Base-by-base conservation (phyloP, 2,797 vertebrate species). In the Mastacembelus armatus region DNA sequence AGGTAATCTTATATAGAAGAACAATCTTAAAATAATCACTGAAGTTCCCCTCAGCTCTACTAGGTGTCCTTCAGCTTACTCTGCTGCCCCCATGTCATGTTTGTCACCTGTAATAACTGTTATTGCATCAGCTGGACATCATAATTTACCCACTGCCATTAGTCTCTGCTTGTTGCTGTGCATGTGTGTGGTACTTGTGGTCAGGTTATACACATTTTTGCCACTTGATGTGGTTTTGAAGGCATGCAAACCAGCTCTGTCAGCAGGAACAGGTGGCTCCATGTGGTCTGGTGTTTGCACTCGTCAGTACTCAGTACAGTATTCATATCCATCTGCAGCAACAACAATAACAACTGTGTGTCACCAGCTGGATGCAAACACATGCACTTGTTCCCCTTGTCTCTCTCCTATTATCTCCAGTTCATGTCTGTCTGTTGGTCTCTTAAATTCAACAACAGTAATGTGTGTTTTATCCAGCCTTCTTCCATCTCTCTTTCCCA, bases 221-320 rank as follows among this genome's bases (percentile, higher is more conserved):
- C 54, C 1, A 6, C 57, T 68, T 76, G 45, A 56, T 78, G 77
- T 68, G 77, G 71, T 58, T 85, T 78, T 83, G 80, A 78, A 48
- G 2, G 0, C 4, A 30, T 66, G 79, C 79, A 83, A 78, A 45
- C n/a, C 55, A 4, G 70, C 65, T 44, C 59, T 56, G 43, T 22
- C 61, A 54, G 9, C 51, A 50, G 78, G 33, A 70, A 71, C 85
- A 87, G 82, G 84, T 86, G 85, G 58, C 49, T 78, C 52, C 74
- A 61, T 32, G 62, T 19, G 38, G 70, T 65, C 63, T 6, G 40
- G 42, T 3, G 57, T 47, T 66, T 52, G 12, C 39, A 65, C 63
- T 16, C 27, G n/a, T 51, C 32, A 16, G 63, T n/a, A n/a, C 60
- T 59, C 32, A 57, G 52, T 54, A 60, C 75, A n/a, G 45, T 63